Evolutionary conservation across 2,888 invertebrate genomes (phyloP).

Genomic region (Macrosiphum euphorbiae): DNA sequence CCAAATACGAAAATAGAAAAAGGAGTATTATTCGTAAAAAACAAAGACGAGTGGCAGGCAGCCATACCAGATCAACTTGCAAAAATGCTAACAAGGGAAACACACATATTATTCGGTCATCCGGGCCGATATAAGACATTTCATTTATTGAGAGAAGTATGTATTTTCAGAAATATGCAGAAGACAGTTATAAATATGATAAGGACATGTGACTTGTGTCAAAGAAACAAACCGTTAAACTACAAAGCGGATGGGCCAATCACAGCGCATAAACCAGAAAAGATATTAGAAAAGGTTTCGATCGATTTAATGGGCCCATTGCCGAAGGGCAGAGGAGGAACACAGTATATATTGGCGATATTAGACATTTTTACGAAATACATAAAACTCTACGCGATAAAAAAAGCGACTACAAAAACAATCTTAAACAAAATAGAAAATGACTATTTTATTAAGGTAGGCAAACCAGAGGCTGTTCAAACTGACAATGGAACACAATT

Average conservation of each 20-base stretch:
- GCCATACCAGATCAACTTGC: background rate
- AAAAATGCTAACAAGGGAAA: background rate
- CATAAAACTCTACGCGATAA: too few relatives aligned
- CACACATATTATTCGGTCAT: background rate
- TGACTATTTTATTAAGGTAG: too few relatives aligned
- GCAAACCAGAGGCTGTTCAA: too few relatives aligned
- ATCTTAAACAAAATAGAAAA: too few relatives aligned
- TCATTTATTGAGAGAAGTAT: background rate
- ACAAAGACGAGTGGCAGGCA: background rate
- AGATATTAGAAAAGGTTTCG: too few relatives aligned
- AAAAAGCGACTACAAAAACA: too few relatives aligned
- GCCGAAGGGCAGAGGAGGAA: too few relatives aligned
- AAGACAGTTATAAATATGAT: background rate
- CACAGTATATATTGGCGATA: too few relatives aligned
- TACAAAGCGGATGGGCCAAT: background rate
- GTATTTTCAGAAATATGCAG: background rate
- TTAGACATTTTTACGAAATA: too few relatives aligned
- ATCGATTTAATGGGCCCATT: too few relatives aligned
- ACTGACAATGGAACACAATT: too few relatives aligned
- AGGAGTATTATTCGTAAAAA: background rate
- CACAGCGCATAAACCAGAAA: too few relatives aligned
- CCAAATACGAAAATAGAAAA: background rate
- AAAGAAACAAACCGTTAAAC: background rate
- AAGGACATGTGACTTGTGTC: background rate
- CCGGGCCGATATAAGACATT: slow-evolving; percentile 5